These are phyloP conservation scores for Eupeodes corollae DNA, from an alignment of 1,140 invertebrate genomes.

Conservation along the genomic window DNA sequence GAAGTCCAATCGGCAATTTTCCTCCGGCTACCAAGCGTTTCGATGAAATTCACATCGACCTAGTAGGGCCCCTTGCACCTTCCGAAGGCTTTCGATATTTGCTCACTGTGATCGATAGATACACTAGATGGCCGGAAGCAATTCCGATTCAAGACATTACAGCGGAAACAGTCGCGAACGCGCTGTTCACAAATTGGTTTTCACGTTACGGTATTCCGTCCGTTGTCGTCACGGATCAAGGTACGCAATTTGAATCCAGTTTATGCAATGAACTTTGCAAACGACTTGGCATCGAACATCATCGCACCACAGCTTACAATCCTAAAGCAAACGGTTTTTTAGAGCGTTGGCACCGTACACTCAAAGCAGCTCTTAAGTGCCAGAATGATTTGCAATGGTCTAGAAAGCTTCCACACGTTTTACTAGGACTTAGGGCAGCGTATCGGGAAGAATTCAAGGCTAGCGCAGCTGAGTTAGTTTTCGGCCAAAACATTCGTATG, in stretches of 20 bases:
- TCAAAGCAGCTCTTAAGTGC: slow-evolving; percentile 19
- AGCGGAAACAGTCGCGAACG: slow-evolving; percentile 16
- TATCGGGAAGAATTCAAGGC: slow-evolving; percentile 19
- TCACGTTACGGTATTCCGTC: slow-evolving; percentile 19
- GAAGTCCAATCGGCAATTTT: slow-evolving; percentile 13
- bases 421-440: slow-evolving; percentile 21
- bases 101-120: slow-evolving; percentile 36
- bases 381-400: slow-evolving; percentile 14
- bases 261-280: slow-evolving; percentile 14
- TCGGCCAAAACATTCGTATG: slow-evolving; percentile 22
- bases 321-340: slow-evolving; percentile 24
- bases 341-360: slow-evolving; percentile 20
- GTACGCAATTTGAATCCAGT: slow-evolving; percentile 21
- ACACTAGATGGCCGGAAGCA: slow-evolving; percentile 16
- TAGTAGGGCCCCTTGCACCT: slow-evolving; percentile 38
- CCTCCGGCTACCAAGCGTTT: slow-evolving; percentile 18
- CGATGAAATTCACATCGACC: slow-evolving; percentile 40
- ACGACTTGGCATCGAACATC: slow-evolving; percentile 10
- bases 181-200: slow-evolving; percentile 24
- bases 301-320: slow-evolving; percentile 22
- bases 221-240: slow-evolving; percentile 20
- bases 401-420: slow-evolving; percentile 20
- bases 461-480: slow-evolving; percentile 27
- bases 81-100: slow-evolving; percentile 26
- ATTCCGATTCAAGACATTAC: slow-evolving; percentile 29